Base-by-base conservation (phyloP, 1,140 invertebrate species). In the Teleopsis dalmanni region DNA sequence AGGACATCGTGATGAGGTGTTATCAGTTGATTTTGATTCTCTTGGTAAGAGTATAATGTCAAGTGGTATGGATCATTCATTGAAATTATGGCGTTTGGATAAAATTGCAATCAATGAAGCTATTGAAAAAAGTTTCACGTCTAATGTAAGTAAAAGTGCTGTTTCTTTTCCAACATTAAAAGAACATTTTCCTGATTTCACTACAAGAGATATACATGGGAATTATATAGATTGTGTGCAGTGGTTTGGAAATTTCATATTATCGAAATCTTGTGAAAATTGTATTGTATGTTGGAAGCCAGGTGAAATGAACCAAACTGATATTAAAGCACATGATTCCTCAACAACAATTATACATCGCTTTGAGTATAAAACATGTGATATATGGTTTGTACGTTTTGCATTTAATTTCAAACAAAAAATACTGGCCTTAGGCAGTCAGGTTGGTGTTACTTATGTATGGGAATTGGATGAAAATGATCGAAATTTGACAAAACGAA, bases 191-290 rank as follows among this genome's bases (percentile, higher is more conserved):
- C 94, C 95, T 0, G 89, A 95, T 66, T 98, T 96, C 64, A 95
- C 92, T 0, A 98, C 95, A 0, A 76, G 95, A 48, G 95, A 98
- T 65, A 94, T 99, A 50, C 95, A 99, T 70, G 79, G 91, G 37
- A 99, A 99, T 73, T 98, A 98, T 74, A 94, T 99, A 3, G 95
- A 99, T 66, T 98, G 95, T 74, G 93, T 96, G 0, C 81, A 88
- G 53, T 98, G 94, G 93, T 85, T 94, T 60, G 95, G 95, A 0
- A 87, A 95, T 70, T 91, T 97, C 69, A 83, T 99, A 38, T 75
- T 98, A 9, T 98, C 95, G 18, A 98, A 98, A 81, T 95, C 92
- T 1, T 97, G 93, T 73, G 94, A 98, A 67, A 96, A 98, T 64
- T 87, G 87, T n/a, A 95, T 98, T 51, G 62, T 70, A 0, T 70